Percentiles rank a stretch among this genome's conserved stretches.
phyloP scores from a whole-genome alignment of 2,797 vertebrate genomes.

The Sciurus vulgaris region DNA sequence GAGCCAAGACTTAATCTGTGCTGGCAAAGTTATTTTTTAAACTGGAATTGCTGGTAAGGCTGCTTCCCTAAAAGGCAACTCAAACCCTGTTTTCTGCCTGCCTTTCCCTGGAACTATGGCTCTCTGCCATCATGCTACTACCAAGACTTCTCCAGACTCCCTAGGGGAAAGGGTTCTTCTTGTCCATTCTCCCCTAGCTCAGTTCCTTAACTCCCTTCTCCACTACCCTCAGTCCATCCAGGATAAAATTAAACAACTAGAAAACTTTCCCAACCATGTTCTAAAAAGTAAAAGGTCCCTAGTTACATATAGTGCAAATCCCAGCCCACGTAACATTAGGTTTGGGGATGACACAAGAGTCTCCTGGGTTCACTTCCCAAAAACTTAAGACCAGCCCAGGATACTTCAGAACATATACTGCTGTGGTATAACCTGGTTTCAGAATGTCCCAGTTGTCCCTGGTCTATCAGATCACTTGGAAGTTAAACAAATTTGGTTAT shows the following conservation, averaged over 20 bases:
- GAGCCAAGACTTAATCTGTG: slow-evolving; percentile 34
- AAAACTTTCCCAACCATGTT: not conserved
- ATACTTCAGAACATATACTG: not conserved
- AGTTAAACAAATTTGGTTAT: not conserved
- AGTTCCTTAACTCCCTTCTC: not conserved
- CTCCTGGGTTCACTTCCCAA: not conserved
- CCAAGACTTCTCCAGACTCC: not conserved
- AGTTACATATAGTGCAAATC: no score
- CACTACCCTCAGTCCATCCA: not conserved
- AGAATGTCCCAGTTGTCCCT: not conserved
- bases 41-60: slow-evolving; percentile 74
- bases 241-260: not conserved
- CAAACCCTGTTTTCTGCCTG: slow-evolving; percentile 1
- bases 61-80: slow-evolving; percentile 79
- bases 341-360: not conserved
- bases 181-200: not conserved
- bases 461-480: not conserved
- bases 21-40: slow-evolving; percentile 74
- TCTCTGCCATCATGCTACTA: slow-evolving; percentile 24
- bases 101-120: slow-evolving; percentile 71
- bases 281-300: not conserved
- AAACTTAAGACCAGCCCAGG: not conserved
- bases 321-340: not conserved
- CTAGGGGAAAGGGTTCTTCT: not conserved
- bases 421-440: not conserved